Base-by-base conservation (phyloP, 2,888 invertebrate species). In the Lampropteryx suffumata region DNA sequence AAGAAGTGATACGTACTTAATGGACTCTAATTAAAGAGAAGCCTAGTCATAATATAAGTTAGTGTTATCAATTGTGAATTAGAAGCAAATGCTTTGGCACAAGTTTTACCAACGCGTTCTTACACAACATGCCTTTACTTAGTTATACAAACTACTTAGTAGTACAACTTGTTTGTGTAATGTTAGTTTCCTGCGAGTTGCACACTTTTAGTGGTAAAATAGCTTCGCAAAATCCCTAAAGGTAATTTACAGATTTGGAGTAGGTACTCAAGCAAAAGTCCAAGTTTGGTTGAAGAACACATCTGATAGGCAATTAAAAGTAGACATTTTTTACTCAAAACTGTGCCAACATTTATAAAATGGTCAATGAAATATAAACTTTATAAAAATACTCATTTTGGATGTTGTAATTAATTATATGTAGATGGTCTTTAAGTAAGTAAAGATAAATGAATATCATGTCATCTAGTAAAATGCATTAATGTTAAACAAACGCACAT, bases 11-110 rank as follows among this genome's bases (percentile, higher is more conserved):
- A 4, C 2, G 17, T 17, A n/a, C n/a, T n/a, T n/a, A 49, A 35
- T 35, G 54, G 45, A 62, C 61, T 62, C 50, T 59, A 33, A 37
- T 50, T 49, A 52, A 57, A 56, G 53, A 61, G 55, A 57, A 55
- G 44, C 52, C 51, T 62, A 62, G 61, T 62, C 59, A 56, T 59
- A 59, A 51, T 50, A 29, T 39, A 56, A 57, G 54, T 26, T 56
- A 57, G 46, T 27, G 11, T 45, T 42, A 41, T 36, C 30, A 37
- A 41, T 39, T 28, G 42, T 43, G 24, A 42, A 44, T 47, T 44
- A 34, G 35, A 17, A 50, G 53, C 50, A 51, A 46, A 50, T 36
- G 49, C 55, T 60, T 44, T 44, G 30, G 50, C 49, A 51, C 41
- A 24, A 29, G 30, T 21, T 21, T 24, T 26, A 21, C 17, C 3